Evolutionary conservation across 1,140 invertebrate species (phyloP).

Genomic region (Acyrthosiphon pisum): DNA sequence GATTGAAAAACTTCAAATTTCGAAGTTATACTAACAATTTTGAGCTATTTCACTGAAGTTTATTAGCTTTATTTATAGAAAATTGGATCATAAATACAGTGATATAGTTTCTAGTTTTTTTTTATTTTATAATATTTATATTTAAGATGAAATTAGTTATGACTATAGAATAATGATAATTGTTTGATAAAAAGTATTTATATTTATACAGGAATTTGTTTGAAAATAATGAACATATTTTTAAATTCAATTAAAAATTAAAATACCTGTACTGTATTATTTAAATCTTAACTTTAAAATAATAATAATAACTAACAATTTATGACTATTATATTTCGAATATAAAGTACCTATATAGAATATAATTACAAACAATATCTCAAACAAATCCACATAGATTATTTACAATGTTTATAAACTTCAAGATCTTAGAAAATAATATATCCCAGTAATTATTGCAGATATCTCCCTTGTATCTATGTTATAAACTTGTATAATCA

Average conservation of each 20-base stretch:
- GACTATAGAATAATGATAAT: neutral
- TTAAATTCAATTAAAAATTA: neutral
- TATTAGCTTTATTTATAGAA: slow-evolving; percentile 48
- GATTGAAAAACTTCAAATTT: slow-evolving; percentile 54
- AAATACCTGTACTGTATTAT: neutral
- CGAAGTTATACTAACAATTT: slow-evolving; percentile 42
- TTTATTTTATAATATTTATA: neutral
- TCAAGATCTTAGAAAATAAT: neutral
- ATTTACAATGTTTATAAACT: neutral
- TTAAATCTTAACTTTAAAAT: neutral
- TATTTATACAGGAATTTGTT: neutral
- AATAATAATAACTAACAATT: neutral
- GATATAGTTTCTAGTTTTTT: neutral
- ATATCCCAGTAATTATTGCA: neutral
- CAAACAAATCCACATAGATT: neutral
- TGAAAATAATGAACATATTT: neutral
- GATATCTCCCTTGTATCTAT: neutral
- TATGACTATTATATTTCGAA: neutral
- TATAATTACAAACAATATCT: neutral
- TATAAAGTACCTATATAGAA: neutral
- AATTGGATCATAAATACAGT: neutral
- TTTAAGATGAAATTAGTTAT: neutral
- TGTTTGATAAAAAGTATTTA: neutral
- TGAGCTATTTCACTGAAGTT: slow-evolving; percentile 29
- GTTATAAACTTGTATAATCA: neutral